Percentiles rank a stretch among this genome's conserved stretches.
These are phyloP conservation scores for Platichthys stellatus DNA, from an alignment of 2,113 vertebrate genomes.

Conservation along the genomic window DNA sequence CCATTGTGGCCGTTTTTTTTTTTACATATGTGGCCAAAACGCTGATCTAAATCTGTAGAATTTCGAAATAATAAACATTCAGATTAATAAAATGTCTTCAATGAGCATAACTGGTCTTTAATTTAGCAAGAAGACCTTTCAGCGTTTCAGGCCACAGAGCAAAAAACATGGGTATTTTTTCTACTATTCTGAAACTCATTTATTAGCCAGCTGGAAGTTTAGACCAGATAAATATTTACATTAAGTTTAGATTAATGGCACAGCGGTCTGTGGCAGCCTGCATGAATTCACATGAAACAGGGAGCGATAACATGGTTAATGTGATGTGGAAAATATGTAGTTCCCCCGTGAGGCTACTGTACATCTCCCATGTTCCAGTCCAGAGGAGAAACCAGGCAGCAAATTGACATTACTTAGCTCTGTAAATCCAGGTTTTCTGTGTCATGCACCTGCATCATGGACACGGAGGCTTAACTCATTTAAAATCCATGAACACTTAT, in stretches of 20 bases:
- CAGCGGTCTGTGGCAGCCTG: background rate
- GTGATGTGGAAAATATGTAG: background rate
- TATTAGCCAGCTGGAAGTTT: background rate
- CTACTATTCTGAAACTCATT: background rate
- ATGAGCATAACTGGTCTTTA: background rate
- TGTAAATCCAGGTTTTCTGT: background rate
- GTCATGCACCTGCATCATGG: no score
- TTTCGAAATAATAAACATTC: background rate
- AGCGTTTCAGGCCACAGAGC: background rate
- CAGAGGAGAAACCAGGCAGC: background rate
- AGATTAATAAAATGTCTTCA: background rate
- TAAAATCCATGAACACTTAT: no score
- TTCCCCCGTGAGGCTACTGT: background rate
- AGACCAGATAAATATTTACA: background rate
- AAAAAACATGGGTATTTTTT: background rate
- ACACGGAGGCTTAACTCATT: background rate
- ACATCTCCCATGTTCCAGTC: background rate
- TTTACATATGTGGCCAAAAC: background rate
- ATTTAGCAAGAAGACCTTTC: background rate
- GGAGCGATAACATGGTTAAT: background rate
- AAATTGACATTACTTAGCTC: background rate
- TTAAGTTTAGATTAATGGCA: background rate
- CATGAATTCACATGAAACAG: background rate
- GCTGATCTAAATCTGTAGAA: background rate
- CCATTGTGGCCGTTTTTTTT: background rate